Evolutionary conservation across 2,888 invertebrate species (phyloP), one percentile per base, ranked within the genome.

Genomic region (Parasteatoda lunata): DNA sequence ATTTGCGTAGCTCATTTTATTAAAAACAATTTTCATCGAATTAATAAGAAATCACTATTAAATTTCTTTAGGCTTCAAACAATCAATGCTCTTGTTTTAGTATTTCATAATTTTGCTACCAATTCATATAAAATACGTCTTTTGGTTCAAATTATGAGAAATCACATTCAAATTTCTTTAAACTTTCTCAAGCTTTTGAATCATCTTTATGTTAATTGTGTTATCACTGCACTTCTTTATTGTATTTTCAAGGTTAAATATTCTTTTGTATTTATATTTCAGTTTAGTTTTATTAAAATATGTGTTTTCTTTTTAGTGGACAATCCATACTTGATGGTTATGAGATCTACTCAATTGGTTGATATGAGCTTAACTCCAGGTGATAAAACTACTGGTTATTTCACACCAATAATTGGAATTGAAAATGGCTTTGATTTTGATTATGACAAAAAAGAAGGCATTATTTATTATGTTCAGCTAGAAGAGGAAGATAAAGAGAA

Each of bases 371-470:
- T 96, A 4, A 95, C 94, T 71, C 94, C 95, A 0, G 96, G 95
- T 0, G 95, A 96, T 80, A 90, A 89, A 51, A 95, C 94, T 7
- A 71, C 91, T 90, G 95, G 95, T 5, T 95, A 95, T 89, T 93
- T 97, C 70, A 95, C 96, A 0, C 96, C 97, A 0, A 95, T 97
- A 8, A 97, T 97, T 69, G 97, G 97, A 3, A 94, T 97, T 73
- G 95, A 96, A 87, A 96, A 96, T 89, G 98, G 97, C 48, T 94
- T 95, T 4, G 96, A 97, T 89, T 94, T 98, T 83, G 98, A 98
- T 91, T 99, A 96, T 91, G 98, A 99, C 91, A 94, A 97, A 30
- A 95, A 95, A 91, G 95, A 96, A 0, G 95, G 95, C 90, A 94
- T 94, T 73, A 93, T 99, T 8, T 98, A 95, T 93, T 98, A 97